phyloP scores from a whole-genome alignment of 1,140 invertebrate genomes.

The Drosophila azteca region DNA sequence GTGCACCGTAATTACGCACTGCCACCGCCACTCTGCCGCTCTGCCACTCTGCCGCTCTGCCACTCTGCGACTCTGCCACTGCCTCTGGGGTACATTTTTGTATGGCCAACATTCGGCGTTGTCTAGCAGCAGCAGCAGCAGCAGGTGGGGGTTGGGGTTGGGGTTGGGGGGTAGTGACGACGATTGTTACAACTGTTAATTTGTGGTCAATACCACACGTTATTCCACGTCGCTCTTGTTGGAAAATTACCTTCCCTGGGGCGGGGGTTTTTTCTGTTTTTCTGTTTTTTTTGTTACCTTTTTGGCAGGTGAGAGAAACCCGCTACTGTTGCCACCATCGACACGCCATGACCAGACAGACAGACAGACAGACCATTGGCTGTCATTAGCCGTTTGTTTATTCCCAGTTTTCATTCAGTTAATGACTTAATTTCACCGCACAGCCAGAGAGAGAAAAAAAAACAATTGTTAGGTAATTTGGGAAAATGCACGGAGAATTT shows the following conservation, averaged over 20 bases:
- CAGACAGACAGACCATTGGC: too few species aligned
- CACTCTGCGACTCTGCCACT: too few species aligned
- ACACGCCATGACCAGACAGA: too few species aligned
- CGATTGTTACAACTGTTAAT: constrained; percentile 75
- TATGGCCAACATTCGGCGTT: constrained; percentile 41
- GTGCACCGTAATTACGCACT: constrained; percentile 78
- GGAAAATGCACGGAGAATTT: constrained; percentile 16
- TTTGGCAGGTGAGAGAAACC: constrained; percentile 64
- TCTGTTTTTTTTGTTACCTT: constrained; percentile 29
- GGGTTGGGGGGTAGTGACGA: constrained; percentile 6
- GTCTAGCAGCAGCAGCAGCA: constrained; percentile 21
- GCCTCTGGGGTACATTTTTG: constrained; percentile 43
- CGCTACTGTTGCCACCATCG: constrained; percentile 37
- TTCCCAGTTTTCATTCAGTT: constrained; percentile 32
- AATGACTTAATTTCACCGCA: constrained; percentile 58
- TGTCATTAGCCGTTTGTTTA: constrained; percentile 59
- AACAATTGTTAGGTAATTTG: constrained; percentile 30
- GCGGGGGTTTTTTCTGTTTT: constrained; percentile 3
- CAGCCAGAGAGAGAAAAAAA: constrained; percentile 12
- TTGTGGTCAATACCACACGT: constrained; percentile 74
- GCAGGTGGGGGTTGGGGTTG: too few species aligned
- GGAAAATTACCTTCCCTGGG: constrained; percentile 45
- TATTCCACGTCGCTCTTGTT: constrained; percentile 44
- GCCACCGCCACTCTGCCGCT: constrained; percentile 20
- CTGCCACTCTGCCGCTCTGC: not conserved